A percentile compares a stretch with the other conserved stretches of the same genome.
Evolutionary conservation across 1,140 invertebrate species (phyloP).

Genomic region (Chironomus tepperi): DNA sequence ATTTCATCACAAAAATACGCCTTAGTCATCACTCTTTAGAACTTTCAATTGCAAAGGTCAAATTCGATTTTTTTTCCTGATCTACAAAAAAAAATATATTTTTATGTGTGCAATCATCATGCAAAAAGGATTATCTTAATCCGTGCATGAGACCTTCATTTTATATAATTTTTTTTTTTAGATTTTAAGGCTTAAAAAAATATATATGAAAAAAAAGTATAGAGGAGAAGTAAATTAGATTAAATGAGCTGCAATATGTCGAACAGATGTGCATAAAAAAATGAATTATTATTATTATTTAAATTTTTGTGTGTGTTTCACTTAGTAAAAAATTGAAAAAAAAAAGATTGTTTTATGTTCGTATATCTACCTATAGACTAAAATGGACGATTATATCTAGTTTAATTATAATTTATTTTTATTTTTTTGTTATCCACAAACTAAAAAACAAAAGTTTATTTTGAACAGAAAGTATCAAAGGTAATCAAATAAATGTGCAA

Average conservation of each 20-base stretch:
- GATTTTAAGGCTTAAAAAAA: neutral
- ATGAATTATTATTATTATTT: conserved; percentile 15
- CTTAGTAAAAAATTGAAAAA: neutral
- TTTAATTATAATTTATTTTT: neutral
- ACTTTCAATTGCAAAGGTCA: no score
- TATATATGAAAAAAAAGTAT: neutral
- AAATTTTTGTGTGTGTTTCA: neutral
- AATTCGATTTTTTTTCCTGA: no score
- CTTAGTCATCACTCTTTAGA: no score
- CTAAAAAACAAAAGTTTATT: neutral
- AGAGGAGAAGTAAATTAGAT: neutral
- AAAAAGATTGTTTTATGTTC: neutral
- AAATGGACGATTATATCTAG: neutral
- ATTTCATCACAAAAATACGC: no score
- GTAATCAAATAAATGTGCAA: neutral
- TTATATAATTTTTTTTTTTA: neutral
- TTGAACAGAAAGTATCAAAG: neutral
- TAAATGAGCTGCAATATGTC: conserved; percentile 2
- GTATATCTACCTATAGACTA: neutral
- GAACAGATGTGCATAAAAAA: neutral
- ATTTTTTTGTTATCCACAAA: neutral
- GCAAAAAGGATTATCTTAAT: neutral
- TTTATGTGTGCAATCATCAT: neutral
- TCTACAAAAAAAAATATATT: neutral
- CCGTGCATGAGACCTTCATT: conserved; percentile 5